Evolutionary conservation across 2,888 invertebrate genomes (phyloP).

Genomic region (Meloe dianella): DNA sequence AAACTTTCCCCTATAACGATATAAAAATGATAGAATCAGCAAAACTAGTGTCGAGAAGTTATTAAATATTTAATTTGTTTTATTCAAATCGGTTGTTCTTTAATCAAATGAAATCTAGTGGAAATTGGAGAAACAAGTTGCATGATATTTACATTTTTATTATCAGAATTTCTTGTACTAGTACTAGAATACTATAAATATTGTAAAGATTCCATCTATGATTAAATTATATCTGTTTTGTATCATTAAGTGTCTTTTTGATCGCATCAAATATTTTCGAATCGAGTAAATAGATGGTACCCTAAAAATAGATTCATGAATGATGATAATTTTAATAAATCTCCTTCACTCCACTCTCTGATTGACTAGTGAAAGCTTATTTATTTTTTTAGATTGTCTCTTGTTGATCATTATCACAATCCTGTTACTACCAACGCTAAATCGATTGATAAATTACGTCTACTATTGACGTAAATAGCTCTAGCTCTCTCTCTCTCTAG

Average conservation of each 20-base stretch:
- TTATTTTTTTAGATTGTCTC: background rate
- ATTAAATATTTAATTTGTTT: background rate
- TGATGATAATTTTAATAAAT: background rate
- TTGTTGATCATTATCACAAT: background rate
- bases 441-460: background rate
- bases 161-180: no score
- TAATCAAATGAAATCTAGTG: background rate
- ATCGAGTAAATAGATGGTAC: background rate
- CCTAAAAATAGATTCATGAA: background rate
- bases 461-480: background rate
- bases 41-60: background rate
- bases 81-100: background rate
- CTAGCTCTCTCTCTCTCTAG: no score
- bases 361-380: background rate
- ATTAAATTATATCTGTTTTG: no score
- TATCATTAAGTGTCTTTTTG: background rate
- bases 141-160: no score
- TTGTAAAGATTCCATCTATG: background rate
- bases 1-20: slow-evolving; percentile 1
- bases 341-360: background rate
- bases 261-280: background rate
- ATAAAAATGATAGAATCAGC: background rate
- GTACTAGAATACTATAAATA: background rate
- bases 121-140: no score
- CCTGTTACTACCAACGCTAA: background rate